Base-by-base conservation (phyloP, 1,140 invertebrate species). In the Lepidurus apus region DNA sequence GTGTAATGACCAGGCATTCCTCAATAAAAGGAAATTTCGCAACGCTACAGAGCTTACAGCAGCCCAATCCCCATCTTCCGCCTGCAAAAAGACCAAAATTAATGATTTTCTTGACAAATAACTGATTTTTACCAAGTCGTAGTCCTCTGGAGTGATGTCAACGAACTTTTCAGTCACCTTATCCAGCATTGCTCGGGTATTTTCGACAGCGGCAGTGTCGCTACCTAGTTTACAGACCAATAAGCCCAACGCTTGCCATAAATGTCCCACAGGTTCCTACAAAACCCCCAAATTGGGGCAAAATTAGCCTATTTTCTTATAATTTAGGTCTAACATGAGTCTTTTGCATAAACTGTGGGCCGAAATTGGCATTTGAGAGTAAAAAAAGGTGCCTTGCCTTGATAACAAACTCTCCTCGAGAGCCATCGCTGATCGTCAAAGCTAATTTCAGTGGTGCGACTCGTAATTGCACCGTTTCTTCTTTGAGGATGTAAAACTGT, bases 131-230 rank as follows among this genome's bases (percentile, higher is more conserved):
- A 65, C 53, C 53, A 65, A 65, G 21, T 65, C 53, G 5, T n/a
- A 13, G 53, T 65, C 53, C 21, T 65, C 53, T 1, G 21, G 53
- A 13, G 17, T 65, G 9, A 65, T 21, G 21, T 65, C 53, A 4
- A 65, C 53, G 53, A 65, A 65, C 21, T 65, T 65, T 21, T 65
- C 53, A n/a, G 21, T 65, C 53, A 65, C 21, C 21, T 65, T 65
- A n/a, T 65, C 53, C 6, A 65, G 53, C 21, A 21, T 65, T n/a
- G 17, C 13, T 7, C 53, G 53, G 0, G 53, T 65, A 65, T 65
- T 65, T 65, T 65, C 17, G 17, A 65, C 53, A 4, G 53, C 13
- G 3, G 17, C 21, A 65, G 53, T 65, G 17, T 65, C 53, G 53
- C 13, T 65, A 6, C 4, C 53, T 1, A 65, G 53, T 17, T 21